These are phyloP conservation scores for Cheumatopsyche charites DNA, from an alignment of 1,140 invertebrate species.

Conservation along the genomic window DNA sequence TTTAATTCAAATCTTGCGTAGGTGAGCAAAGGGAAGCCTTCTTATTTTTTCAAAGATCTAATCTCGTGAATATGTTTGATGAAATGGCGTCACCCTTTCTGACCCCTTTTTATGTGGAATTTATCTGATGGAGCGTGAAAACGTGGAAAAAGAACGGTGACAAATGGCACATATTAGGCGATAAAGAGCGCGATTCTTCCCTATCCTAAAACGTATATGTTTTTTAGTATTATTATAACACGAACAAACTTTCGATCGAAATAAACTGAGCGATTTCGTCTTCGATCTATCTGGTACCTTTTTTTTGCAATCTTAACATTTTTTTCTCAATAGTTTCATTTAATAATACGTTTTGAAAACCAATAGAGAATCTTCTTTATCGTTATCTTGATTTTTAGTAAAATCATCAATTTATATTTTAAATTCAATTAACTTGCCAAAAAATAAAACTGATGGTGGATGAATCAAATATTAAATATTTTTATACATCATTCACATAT, in stretches of 20 bases:
- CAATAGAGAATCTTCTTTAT: no score
- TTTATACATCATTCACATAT: no score
- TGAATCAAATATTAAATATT: no score
- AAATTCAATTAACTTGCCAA: no score
- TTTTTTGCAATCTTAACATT: no score
- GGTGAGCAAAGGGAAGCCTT: neutral
- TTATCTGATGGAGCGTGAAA: constrained; percentile 28
- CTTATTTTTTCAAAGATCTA: neutral
- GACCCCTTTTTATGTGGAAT: constrained; percentile 23
- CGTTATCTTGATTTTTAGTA: no score
- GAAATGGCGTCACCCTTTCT: constrained; percentile 26
- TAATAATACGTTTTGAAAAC: no score
- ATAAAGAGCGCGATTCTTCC: constrained; percentile 16
- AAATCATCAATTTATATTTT: no score
- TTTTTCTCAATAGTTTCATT: no score
- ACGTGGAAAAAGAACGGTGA: constrained; percentile 15
- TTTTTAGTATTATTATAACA: neutral
- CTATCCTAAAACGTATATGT: neutral
- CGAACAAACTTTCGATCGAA: neutral
- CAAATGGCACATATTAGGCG: constrained; percentile 23
- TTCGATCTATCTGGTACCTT: no score
- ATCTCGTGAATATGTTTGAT: constrained; percentile 21
- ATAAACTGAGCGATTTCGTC: neutral
- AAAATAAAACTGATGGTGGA: no score
- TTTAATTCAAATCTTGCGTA: no score